These are phyloP conservation scores for Octomys mimax DNA, from an alignment of 2,797 vertebrate species.

Conservation along the genomic window DNA sequence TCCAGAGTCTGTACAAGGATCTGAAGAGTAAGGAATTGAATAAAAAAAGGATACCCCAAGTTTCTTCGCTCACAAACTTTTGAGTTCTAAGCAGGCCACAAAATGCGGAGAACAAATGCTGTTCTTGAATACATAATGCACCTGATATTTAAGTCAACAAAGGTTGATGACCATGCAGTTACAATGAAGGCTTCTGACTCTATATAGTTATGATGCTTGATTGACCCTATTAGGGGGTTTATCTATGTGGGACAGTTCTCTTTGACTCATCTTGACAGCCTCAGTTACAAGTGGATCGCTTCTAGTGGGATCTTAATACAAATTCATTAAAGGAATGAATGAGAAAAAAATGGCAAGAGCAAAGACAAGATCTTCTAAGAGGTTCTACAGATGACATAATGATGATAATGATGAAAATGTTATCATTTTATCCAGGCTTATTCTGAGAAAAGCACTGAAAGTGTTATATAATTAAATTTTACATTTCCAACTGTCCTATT, in stretches of 20 bases:
- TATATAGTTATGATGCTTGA: not conserved
- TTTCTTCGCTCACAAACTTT: not conserved
- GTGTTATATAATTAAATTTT: not conserved
- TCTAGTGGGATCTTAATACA: conserved; percentile 1
- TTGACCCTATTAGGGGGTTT: not conserved
- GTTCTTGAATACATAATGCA: not conserved
- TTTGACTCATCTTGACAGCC: not conserved
- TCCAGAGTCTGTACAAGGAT: not conserved
- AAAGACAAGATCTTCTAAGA: not conserved
- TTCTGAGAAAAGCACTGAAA: conserved; percentile 15
- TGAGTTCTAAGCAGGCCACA: conserved; percentile 38
- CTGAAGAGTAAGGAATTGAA: not conserved
- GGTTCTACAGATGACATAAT: not conserved
- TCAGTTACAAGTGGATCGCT: not conserved
- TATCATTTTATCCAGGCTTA: conserved; percentile 26
- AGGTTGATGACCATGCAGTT: not conserved
- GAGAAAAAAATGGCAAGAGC: not conserved
- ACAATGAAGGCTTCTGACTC: not conserved
- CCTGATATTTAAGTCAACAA: not conserved
- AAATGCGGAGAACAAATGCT: conserved; percentile 19
- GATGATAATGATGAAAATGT: too few relatives aligned
- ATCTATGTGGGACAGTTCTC: not conserved
- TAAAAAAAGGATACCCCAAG: not conserved
- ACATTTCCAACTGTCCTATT: not conserved
- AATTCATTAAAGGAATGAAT: conserved; percentile 14